Percentiles rank a stretch among this genome's conserved stretches.
phyloP scores from a whole-genome alignment of 2,113 vertebrate species.

The Arenaria interpres region DNA sequence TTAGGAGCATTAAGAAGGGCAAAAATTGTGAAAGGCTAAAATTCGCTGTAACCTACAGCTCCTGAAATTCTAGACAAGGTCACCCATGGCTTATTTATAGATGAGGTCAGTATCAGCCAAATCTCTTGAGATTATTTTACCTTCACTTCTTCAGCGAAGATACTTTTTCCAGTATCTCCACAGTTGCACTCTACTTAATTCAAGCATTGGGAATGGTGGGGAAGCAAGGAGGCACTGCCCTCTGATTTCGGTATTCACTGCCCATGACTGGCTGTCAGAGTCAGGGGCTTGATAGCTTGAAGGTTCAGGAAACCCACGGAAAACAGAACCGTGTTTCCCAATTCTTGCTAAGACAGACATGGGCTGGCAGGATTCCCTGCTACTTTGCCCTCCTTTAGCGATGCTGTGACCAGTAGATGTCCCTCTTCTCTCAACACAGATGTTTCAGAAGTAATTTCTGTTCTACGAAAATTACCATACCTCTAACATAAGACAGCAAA shows the following conservation, averaged over 20 bases:
- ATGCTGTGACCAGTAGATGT: constrained; percentile 2
- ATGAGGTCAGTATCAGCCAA: background rate
- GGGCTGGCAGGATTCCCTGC: background rate
- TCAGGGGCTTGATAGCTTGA: background rate
- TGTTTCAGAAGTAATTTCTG: background rate
- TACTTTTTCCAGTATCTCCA: background rate
- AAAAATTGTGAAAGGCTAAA: background rate
- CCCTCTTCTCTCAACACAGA: background rate
- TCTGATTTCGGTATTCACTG: background rate
- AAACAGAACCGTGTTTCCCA: background rate
- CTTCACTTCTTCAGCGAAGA: background rate
- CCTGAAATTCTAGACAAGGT: background rate
- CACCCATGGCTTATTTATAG: background rate
- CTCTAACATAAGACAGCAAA: background rate
- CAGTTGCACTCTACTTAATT: background rate
- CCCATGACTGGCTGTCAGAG: background rate
- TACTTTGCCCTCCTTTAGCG: background rate
- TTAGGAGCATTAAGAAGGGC: background rate
- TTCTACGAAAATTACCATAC: background rate
- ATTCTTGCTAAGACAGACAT: rapidly evolving
- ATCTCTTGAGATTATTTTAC: background rate
- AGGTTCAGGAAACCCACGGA: background rate
- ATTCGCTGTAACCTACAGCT: background rate
- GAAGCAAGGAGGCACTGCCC: background rate
- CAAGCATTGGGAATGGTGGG: background rate